A percentile compares a stretch with the other conserved stretches of the same genome.
These are phyloP conservation scores for Chlamydotis undulata DNA, from an alignment of 2,113 vertebrate species.

Conservation along the genomic window DNA sequence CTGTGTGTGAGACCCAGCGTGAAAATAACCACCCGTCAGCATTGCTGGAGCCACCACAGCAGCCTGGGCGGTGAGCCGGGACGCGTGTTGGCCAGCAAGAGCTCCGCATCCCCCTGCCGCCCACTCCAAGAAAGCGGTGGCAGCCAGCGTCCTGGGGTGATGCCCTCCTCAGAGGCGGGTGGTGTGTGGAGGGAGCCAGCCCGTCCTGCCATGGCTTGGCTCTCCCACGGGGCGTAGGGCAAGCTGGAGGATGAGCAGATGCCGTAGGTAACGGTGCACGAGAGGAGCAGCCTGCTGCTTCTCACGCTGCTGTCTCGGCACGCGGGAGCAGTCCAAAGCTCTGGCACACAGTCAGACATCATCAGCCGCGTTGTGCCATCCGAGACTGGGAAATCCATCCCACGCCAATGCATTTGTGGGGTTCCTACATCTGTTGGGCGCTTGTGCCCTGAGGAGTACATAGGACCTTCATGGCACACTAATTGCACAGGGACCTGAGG, in stretches of 20 bases:
- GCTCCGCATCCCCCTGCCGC: neutral
- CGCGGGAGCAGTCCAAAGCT: neutral
- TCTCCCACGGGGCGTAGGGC: neutral
- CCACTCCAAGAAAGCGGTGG: neutral
- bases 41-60: rapidly evolving
- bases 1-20: neutral
- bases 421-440: rapidly evolving
- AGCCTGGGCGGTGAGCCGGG: neutral
- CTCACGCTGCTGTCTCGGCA: neutral
- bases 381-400: neutral
- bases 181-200: rapidly evolving
- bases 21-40: neutral
- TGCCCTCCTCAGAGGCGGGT: rapidly evolving
- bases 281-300: neutral
- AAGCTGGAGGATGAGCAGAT: neutral
- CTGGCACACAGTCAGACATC: neutral
- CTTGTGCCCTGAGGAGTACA: neutral
- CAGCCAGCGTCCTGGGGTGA: neutral
- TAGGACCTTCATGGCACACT: rapidly evolving
- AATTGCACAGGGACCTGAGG: too few relatives aligned
- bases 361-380: rapidly evolving
- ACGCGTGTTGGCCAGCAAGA: neutral
- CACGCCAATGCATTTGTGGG: rapidly evolving
- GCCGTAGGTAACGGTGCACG: neutral
- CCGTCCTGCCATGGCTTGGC: rapidly evolving